phyloP scores from a whole-genome alignment of 1,140 invertebrate species.

The Zaprionus nigranus region DNA sequence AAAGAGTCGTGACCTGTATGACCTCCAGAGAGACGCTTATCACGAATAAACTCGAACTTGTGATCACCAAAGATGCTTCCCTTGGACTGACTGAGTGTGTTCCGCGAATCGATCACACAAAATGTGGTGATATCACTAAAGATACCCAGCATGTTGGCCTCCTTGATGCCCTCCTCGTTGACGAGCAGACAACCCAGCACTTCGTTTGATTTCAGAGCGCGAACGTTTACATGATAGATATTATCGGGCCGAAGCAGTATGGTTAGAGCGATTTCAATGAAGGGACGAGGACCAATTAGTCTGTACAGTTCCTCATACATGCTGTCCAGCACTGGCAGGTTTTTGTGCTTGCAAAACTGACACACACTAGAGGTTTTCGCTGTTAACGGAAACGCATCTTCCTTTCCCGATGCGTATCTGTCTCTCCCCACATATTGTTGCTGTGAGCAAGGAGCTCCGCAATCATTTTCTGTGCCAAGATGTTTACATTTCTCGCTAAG shows the following conservation, averaged over 20 bases:
- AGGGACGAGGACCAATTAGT: conserved; percentile 26
- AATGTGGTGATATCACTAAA: conserved; percentile 73
- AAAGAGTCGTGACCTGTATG: not conserved
- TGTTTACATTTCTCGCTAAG: conserved; percentile 22
- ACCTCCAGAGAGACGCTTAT: conserved; percentile 39
- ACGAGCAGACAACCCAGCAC: conserved; percentile 65
- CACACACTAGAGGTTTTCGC: conserved; percentile 42
- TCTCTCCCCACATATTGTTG: not conserved
- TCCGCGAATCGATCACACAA: conserved; percentile 63
- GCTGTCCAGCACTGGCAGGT: conserved; percentile 22
- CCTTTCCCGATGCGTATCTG: no score
- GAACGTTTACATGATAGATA: conserved; percentile 68
- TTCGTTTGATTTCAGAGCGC: conserved; percentile 18
- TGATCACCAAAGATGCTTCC: conserved; percentile 38
- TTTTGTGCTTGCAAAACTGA: conserved; percentile 40
- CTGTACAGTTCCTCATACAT: conserved; percentile 36
- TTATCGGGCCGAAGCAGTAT: conserved; percentile 65
- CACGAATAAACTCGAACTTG: conserved; percentile 54
- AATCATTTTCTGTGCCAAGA: not conserved
- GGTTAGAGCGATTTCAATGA: conserved; percentile 46
- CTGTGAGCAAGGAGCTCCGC: no score
- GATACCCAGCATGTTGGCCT: conserved; percentile 47
- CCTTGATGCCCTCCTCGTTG: conserved; percentile 53
- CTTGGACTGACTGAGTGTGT: conserved; percentile 34
- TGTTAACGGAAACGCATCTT: not conserved